Conservation (phyloP, 2,888 invertebrate genomes). For the Lysandra bellargus region DNA sequence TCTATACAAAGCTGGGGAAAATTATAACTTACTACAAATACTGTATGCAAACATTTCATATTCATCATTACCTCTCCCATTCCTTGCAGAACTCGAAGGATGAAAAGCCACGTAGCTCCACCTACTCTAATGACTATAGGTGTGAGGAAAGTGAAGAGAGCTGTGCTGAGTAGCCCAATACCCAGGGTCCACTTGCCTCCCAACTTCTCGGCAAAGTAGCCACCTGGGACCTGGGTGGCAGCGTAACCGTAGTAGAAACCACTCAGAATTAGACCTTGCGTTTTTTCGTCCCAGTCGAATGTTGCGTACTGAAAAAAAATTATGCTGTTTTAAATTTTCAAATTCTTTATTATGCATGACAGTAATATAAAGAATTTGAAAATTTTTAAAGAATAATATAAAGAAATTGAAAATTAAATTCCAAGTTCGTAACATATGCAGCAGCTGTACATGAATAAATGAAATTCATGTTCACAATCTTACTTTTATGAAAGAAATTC, state of each 20-base stretch:
- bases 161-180: slow-evolving; percentile 89
- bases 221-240: slow-evolving; percentile 91
- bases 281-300: slow-evolving; percentile 84
- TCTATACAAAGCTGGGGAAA: too few relatives aligned
- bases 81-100: slow-evolving; percentile 86
- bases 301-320: slow-evolving; percentile 58
- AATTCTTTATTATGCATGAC: too few relatives aligned
- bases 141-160: slow-evolving; percentile 89
- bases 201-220: slow-evolving; percentile 88
- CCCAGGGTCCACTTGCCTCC: slow-evolving; percentile 94
- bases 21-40: too few relatives aligned
- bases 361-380: too few relatives aligned
- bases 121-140: slow-evolving; percentile 84
- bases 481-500: too few relatives aligned
- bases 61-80: slow-evolving; percentile 82
- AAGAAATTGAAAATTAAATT: too few relatives aligned
- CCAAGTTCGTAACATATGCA: too few relatives aligned
- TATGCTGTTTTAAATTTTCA: too few relatives aligned
- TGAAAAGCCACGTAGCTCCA: slow-evolving; percentile 77
- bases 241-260: slow-evolving; percentile 94
- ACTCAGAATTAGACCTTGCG: slow-evolving; percentile 88
- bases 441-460: too few relatives aligned
- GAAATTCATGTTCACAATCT: too few relatives aligned
- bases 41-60: not conserved
- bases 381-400: too few relatives aligned